These are phyloP conservation scores for Conopomorpha cramerella DNA, from an alignment of 1,140 invertebrate species.

Conservation along the genomic window DNA sequence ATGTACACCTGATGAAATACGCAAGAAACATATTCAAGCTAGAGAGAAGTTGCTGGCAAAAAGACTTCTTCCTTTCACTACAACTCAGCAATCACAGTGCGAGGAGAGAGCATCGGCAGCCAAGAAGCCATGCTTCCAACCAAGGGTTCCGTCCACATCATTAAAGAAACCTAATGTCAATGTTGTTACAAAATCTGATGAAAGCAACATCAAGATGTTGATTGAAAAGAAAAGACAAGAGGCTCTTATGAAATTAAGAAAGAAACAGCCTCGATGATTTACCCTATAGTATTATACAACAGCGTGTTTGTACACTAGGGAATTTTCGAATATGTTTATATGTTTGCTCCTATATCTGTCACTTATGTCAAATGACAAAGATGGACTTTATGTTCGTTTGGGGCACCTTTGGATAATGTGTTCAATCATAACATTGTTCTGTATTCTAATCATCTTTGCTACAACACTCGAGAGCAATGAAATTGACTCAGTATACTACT, in stretches of 20 bases:
- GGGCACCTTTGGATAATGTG: too few relatives aligned
- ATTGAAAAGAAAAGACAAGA: slow-evolving; percentile 50
- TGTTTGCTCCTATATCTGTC: too few relatives aligned
- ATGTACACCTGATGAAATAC: slow-evolving; percentile 46
- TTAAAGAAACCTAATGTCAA: slow-evolving; percentile 9
- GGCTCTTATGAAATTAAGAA: slow-evolving; percentile 42
- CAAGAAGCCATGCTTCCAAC: slow-evolving; percentile 11
- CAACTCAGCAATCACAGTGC: slow-evolving; percentile 12
- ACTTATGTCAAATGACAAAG: too few relatives aligned
- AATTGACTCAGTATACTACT: too few relatives aligned
- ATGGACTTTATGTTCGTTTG: too few relatives aligned
- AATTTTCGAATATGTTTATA: too few relatives aligned
- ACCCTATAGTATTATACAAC: too few relatives aligned
- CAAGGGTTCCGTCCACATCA: slow-evolving; percentile 12
- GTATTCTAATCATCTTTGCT: too few relatives aligned
- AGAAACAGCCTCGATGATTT: too few relatives aligned
- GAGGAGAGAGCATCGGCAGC: slow-evolving; percentile 4
- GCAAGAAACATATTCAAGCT: slow-evolving; percentile 39
- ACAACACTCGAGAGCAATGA: too few relatives aligned
- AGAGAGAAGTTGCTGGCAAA: slow-evolving; percentile 43
- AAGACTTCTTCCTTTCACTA: slow-evolving; percentile 29
- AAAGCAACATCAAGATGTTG: slow-evolving; percentile 20
- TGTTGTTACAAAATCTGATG: slow-evolving; percentile 6
- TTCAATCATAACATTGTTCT: too few relatives aligned
- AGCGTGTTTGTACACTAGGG: too few relatives aligned